Evolutionary conservation across 2,797 vertebrate genomes (phyloP), one percentile per base, ranked within the genome.

Genomic region (Halcyon smyrnensis): DNA sequence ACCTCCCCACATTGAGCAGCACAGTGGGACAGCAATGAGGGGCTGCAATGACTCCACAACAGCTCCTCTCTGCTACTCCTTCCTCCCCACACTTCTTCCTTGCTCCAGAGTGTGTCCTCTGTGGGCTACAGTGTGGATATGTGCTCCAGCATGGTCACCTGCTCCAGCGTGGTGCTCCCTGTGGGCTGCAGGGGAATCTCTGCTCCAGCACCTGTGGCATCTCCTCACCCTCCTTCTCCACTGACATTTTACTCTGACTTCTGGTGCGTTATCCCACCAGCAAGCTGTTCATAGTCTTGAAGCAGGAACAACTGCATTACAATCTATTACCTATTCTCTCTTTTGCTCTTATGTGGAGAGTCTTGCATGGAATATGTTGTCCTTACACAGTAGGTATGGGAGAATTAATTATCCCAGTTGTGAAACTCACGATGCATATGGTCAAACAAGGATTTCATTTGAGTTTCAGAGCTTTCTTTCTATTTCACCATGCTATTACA

Each of bases 21-120:
- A 24, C 30, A 27, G 16, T 1, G 3, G 11, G 7, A 4, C 25
- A 11, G 23, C 20, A 76, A 45, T 0, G 5, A 7, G 3, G 3
- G 10, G 4, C 17, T 70, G 21, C 3, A 3, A 3, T 34, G 34
- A 28, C 41, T 32, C 51, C 15, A 2, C n/a, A 59, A 24, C 21
- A 36, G 30, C 14, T 78, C 32, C 27, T 71, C 27, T 56, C 36
- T 32, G 30, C 25, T 62, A 8, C 12, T 39, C 36, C 16, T 34
- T 54, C 6, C 10, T 13, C 15, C 15, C 19, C 17, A 43, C 16
- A 8, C 16, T 17, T 43, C 41, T 43, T 16, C 41, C 41, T 43
- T 43, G 41, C 41, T 43, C 36, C 60, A 60, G 12, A 1, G 0
- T 7, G 13, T 41, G 23, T 54, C 34, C 16, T 37, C 18, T 20